Conservation (phyloP, 1,140 invertebrate genomes). For the Phortica variegata region DNA sequence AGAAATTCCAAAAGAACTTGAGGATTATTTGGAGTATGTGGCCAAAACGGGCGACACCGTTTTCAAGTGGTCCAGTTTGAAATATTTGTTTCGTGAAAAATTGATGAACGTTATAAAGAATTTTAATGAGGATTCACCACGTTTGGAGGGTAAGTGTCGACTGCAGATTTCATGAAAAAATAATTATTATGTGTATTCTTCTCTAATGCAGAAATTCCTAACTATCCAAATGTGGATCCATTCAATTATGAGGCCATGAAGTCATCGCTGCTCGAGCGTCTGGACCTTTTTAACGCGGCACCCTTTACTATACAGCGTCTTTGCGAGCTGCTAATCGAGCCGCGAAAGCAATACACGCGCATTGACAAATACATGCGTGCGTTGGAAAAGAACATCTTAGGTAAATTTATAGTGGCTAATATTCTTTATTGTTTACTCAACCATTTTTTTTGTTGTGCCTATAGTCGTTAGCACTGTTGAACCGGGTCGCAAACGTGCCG, state of each 20-base stretch:
- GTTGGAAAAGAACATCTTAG: slow-evolving; percentile 87
- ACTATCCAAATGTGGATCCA: slow-evolving; percentile 85
- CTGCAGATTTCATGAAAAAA: neutral
- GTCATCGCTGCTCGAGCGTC: slow-evolving; percentile 75
- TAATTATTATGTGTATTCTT: neutral
- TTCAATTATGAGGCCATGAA: slow-evolving; percentile 91
- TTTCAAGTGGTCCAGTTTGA: slow-evolving; percentile 87
- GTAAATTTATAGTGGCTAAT: slow-evolving; percentile 26
- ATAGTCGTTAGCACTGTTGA: slow-evolving; percentile 90
- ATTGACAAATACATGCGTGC: slow-evolving; percentile 96
- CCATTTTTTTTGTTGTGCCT: too few relatives aligned
- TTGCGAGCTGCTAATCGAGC: slow-evolving; percentile 87
- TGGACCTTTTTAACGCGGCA: slow-evolving; percentile 83
- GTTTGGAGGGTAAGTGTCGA: slow-evolving; percentile 59
- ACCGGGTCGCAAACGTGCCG: slow-evolving; percentile 67
- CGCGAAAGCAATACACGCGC: slow-evolving; percentile 90
- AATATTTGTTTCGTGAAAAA: slow-evolving; percentile 85
- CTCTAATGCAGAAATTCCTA: slow-evolving; percentile 63
- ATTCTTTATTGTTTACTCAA: too few relatives aligned
- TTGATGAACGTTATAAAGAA: slow-evolving; percentile 82
- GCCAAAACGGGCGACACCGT: slow-evolving; percentile 92
- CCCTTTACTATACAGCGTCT: slow-evolving; percentile 96
- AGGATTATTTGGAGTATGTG: slow-evolving; percentile 87
- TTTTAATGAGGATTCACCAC: slow-evolving; percentile 78
- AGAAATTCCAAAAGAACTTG: slow-evolving; percentile 84